These are phyloP conservation scores for Hycleus cichorii DNA, from an alignment of 1,140 invertebrate genomes.

Conservation along the genomic window DNA sequence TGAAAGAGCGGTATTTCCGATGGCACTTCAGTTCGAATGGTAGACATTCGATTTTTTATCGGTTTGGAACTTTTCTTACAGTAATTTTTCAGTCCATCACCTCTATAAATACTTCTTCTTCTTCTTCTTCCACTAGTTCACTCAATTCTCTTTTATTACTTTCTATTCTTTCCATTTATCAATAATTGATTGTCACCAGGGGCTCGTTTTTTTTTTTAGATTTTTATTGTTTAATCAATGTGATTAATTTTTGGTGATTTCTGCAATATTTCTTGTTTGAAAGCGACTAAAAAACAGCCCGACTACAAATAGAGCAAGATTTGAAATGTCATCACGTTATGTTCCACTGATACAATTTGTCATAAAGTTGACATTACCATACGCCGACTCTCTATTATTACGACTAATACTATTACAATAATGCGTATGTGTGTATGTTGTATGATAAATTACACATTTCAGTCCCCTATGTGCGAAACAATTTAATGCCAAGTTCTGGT, in stretches of 20 bases:
- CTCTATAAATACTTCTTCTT: too few relatives aligned
- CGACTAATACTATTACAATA: too few relatives aligned
- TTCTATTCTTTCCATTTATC: slow-evolving; percentile 2
- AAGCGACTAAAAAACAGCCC: too few relatives aligned
- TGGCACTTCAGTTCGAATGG: too few relatives aligned
- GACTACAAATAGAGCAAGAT: neutral
- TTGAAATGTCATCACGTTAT: slow-evolving; percentile 3
- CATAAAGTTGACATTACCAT: slow-evolving; percentile 9
- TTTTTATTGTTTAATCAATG: neutral
- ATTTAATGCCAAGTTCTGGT: neutral
- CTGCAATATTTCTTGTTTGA: neutral
- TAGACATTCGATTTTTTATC: too few relatives aligned
- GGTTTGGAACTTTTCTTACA: too few relatives aligned
- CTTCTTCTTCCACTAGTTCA: too few relatives aligned
- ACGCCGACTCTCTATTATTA: neutral
- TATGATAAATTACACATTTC: slow-evolving; percentile 7
- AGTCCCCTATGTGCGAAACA: slow-evolving; percentile 4
- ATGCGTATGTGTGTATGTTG: neutral
- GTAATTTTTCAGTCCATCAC: too few relatives aligned
- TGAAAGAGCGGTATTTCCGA: too few relatives aligned
- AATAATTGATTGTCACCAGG: neutral
- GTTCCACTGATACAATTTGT: slow-evolving; percentile 5
- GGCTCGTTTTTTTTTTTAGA: neutral
- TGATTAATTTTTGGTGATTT: neutral
- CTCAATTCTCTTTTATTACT: too few relatives aligned